A percentile compares a stretch with the other conserved stretches of the same genome.
phyloP scores from a whole-genome alignment of 1,140 invertebrate species.

The Coelopa frigida region DNA sequence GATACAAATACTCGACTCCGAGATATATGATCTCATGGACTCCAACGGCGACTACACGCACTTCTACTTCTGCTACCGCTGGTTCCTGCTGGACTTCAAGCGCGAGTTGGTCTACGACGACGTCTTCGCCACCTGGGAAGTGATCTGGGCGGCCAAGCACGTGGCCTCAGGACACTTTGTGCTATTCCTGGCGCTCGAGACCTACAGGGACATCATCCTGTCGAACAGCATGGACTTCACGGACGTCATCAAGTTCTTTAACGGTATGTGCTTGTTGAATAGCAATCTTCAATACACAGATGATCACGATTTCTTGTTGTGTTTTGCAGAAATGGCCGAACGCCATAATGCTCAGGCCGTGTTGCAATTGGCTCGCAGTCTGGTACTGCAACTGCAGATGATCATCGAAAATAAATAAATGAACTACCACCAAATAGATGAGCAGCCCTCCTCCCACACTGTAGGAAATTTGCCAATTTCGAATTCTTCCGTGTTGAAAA shows the following conservation, averaged over 20 bases:
- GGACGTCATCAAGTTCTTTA: slow-evolving; percentile 95
- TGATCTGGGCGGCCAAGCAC: slow-evolving; percentile 81
- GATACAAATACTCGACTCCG: slow-evolving; percentile 78
- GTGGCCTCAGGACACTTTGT: slow-evolving; percentile 79
- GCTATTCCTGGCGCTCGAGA: slow-evolving; percentile 84
- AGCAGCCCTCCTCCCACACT: too few relatives aligned
- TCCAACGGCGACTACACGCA: slow-evolving; percentile 88
- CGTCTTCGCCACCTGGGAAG: slow-evolving; percentile 83
- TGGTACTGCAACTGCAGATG: slow-evolving; percentile 81
- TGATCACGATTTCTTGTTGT: slow-evolving; percentile 38
- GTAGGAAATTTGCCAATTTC: too few relatives aligned
- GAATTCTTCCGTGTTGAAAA: neutral
- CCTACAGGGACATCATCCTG: slow-evolving; percentile 83
- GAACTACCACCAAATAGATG: too few relatives aligned
- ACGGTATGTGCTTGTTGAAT: slow-evolving; percentile 55
- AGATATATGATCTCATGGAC: slow-evolving; percentile 87
- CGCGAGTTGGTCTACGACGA: slow-evolving; percentile 81
- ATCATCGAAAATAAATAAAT: slow-evolving; percentile 79
- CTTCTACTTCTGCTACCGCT: slow-evolving; percentile 92
- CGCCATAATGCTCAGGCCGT: slow-evolving; percentile 77
- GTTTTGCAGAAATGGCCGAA: slow-evolving; percentile 81
- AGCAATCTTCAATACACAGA: neutral
- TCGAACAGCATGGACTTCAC: slow-evolving; percentile 95
- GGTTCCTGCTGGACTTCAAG: slow-evolving; percentile 63
- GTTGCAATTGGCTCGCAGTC: slow-evolving; percentile 68